Conservation (phyloP, 2,888 invertebrate genomes). For the Pegoplata infirma region DNA sequence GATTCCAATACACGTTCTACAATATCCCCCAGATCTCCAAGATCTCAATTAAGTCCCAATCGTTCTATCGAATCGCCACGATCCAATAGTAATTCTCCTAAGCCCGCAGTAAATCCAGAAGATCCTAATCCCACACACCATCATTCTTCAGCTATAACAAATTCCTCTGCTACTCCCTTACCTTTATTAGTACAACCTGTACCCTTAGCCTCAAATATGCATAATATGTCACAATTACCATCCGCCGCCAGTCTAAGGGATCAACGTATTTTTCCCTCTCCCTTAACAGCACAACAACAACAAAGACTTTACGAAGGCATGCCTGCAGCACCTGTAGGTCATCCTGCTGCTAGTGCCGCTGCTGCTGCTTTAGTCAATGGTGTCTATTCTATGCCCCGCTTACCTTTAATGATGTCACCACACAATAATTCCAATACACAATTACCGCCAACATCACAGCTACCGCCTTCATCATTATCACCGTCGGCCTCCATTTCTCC, state of each 20-base stretch:
- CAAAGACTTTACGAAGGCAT: slow-evolving; percentile 57
- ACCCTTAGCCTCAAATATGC: slow-evolving; percentile 63
- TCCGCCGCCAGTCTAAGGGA: slow-evolving; percentile 61
- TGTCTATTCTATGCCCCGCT: slow-evolving; percentile 71
- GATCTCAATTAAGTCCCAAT: slow-evolving; percentile 66
- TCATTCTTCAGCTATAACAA: background rate
- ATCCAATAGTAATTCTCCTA: slow-evolving; percentile 71
- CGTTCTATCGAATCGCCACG: slow-evolving; percentile 66
- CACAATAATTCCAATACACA: slow-evolving; percentile 56
- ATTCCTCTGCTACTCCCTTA: slow-evolving; percentile 53
- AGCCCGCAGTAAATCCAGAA: background rate
- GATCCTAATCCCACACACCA: slow-evolving; percentile 1
- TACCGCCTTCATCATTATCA: slow-evolving; percentile 43
- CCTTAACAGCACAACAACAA: slow-evolving; percentile 38
- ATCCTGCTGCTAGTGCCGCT: too few species aligned
- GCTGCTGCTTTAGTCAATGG: slow-evolving; percentile 62
- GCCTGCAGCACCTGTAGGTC: slow-evolving; percentile 61
- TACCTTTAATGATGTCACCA: slow-evolving; percentile 69
- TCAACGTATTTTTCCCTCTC: slow-evolving; percentile 65
- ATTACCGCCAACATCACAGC: slow-evolving; percentile 33
- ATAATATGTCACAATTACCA: slow-evolving; percentile 36
- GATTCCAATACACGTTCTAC: slow-evolving; percentile 73
- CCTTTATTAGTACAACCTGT: slow-evolving; percentile 70
- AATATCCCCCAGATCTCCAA: slow-evolving; percentile 69
- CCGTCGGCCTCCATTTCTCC: slow-evolving; percentile 61